Percentiles rank a stretch among this genome's conserved stretches.
Evolutionary conservation across 2,113 vertebrate genomes (phyloP).

Genomic region (Tragelaphus imberbis): DNA sequence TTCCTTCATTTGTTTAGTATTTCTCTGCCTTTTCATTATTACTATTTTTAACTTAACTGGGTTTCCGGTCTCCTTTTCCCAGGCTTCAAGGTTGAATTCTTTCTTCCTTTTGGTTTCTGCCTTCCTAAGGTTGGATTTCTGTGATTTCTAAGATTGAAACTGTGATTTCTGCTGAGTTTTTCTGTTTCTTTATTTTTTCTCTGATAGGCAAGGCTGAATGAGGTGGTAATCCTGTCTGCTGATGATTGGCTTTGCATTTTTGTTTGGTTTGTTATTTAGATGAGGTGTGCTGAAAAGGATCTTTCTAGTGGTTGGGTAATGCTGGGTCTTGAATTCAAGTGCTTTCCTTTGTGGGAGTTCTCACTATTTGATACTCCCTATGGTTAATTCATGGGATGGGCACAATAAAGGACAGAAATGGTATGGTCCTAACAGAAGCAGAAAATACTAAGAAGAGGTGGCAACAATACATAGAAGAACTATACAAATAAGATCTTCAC

Average conservation of each 20-base stretch:
- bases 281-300: not conserved
- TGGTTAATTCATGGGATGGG: not conserved
- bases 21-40: not conserved
- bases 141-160: not conserved
- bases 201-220: not conserved
- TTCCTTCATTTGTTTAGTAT: not conserved
- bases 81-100: not conserved
- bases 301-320: not conserved
- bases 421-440: not conserved
- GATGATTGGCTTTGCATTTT: not conserved
- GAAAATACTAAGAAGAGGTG: not conserved
- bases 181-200: not conserved
- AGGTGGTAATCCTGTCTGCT: not conserved
- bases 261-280: not conserved
- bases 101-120: not conserved
- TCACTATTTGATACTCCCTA: not conserved
- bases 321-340: not conserved
- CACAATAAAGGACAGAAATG: not conserved
- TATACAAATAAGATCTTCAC: not conserved
- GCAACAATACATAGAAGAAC: not conserved
- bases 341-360: not conserved
- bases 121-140: not conserved
- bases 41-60: not conserved
- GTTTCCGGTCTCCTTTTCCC: not conserved
- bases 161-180: not conserved